Evolutionary conservation across 2,888 invertebrate species (phyloP).

Genomic region (Carterocephalus palaemon): DNA sequence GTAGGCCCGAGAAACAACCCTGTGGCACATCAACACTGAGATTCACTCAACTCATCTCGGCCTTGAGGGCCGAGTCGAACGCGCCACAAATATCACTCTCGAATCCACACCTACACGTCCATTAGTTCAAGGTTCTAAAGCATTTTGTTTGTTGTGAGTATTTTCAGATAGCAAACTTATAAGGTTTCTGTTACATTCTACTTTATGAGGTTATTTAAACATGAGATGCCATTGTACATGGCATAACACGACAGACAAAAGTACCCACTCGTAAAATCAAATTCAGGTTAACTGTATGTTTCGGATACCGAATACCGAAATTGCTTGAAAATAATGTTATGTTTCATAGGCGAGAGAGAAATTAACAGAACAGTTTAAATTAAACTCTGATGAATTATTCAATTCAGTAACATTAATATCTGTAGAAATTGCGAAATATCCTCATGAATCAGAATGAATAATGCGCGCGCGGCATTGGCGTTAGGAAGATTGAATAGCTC

Average conservation of each 20-base stretch:
- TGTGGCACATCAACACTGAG: slow-evolving; percentile 7
- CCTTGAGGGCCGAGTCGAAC: slow-evolving; percentile 27
- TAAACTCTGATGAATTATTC: slow-evolving; percentile 18
- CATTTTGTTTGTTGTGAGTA: neutral
- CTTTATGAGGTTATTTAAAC: too few relatives aligned
- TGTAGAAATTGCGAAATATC: slow-evolving; percentile 18
- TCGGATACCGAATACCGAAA: too few relatives aligned
- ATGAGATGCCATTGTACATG: too few relatives aligned
- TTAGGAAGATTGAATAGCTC: slow-evolving; percentile 16
- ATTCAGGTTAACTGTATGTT: too few relatives aligned
- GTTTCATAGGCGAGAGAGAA: too few relatives aligned
- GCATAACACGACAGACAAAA: too few relatives aligned
- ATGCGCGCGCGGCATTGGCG: slow-evolving; percentile 10
- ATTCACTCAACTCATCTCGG: slow-evolving; percentile 22
- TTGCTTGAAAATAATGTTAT: too few relatives aligned
- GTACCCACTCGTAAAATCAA: too few relatives aligned
- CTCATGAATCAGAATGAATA: slow-evolving; percentile 20
- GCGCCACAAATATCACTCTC: slow-evolving; percentile 22
- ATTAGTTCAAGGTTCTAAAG: slow-evolving; percentile 32
- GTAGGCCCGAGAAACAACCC: neutral
- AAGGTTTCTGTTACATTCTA: too few relatives aligned
- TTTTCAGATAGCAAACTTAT: neutral
- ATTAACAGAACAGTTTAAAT: slow-evolving; percentile 6
- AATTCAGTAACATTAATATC: slow-evolving; percentile 18
- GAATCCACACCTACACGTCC: slow-evolving; percentile 26